Evolutionary conservation across 2,797 vertebrate species (phyloP), one percentile per base, ranked within the genome.

Genomic region (Leucoraja ocellata): DNA sequence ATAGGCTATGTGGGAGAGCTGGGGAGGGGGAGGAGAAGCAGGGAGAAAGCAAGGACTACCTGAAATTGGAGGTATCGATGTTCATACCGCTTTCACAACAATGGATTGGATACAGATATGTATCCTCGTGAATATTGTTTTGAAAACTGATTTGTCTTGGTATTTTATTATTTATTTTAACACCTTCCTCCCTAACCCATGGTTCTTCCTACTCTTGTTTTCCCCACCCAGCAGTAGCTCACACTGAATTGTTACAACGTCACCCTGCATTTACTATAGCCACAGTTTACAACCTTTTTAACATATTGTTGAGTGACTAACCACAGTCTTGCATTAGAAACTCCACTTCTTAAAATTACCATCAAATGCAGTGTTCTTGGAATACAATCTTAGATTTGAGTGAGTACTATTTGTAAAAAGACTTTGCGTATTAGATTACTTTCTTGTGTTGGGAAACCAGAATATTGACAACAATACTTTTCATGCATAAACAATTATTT

Each of bases 191-290:
- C 71, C 18, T 7, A 74, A 74, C 5, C 14, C 28, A 18, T 14
- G n/a, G n/a, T 21, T 68, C 84, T 36, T 68, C 63, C 63, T 32
- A 88, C 84, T 36, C 61, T 8, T 2, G 36, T 16, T 88, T 68
- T n/a, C 8, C 16, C 63, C 7, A 36, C 16, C 16, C 28, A n/a
- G 58, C 58, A 88, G 68, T 63, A 88, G 84, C 77, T 36, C 13
- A 78, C n/a, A 4, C n/a, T 78, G 10, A 78, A 14, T 78, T 78
- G 77, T 88, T 88, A 88, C 84, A 88, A 68, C 68, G 63, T 68
- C n/a, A 88, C 84, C 14, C 83, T 61, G 83, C 58, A 5, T 88
- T n/a, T 36, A 18, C 18, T n/a, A 88, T 68, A 14, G 32, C 61
- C 16, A 36, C 78, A 79, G 9, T 5, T 36, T 8, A 36, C n/a